These are phyloP conservation scores for Tetramorium alpestre DNA, from an alignment of 1,140 invertebrate genomes.

Conservation along the genomic window DNA sequence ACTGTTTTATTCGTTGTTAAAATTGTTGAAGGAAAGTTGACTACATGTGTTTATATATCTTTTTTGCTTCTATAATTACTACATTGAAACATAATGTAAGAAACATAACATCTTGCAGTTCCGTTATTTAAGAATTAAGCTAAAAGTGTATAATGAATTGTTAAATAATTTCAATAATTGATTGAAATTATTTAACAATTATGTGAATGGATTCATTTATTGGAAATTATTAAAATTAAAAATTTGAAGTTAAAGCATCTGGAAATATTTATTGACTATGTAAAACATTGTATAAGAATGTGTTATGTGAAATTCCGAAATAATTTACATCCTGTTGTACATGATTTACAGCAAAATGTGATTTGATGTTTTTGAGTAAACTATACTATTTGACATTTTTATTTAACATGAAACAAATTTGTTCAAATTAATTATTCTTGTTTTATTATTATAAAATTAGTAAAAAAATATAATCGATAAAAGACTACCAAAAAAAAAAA, in stretches of 20 bases:
- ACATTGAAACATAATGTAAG: not conserved
- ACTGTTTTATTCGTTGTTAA: constrained; percentile 8
- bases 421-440: not conserved
- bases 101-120: not conserved
- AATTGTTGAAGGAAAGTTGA: constrained; percentile 6
- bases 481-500: too few species aligned
- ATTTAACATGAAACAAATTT: not conserved
- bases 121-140: not conserved
- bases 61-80: not conserved
- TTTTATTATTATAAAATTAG: not conserved
- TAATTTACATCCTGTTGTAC: not conserved
- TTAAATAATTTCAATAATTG: not conserved
- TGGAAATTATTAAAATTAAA: not conserved
- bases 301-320: not conserved
- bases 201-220: not conserved
- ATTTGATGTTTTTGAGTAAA: not conserved
- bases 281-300: not conserved
- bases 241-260: not conserved
- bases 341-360: not conserved
- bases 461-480: not conserved
- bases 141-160: not conserved
- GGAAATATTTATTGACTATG: not conserved
- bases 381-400: not conserved
- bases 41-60: not conserved
- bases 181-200: not conserved